Conservation (phyloP, 2,113 vertebrate species). For the Oceanites oceanicus region DNA sequence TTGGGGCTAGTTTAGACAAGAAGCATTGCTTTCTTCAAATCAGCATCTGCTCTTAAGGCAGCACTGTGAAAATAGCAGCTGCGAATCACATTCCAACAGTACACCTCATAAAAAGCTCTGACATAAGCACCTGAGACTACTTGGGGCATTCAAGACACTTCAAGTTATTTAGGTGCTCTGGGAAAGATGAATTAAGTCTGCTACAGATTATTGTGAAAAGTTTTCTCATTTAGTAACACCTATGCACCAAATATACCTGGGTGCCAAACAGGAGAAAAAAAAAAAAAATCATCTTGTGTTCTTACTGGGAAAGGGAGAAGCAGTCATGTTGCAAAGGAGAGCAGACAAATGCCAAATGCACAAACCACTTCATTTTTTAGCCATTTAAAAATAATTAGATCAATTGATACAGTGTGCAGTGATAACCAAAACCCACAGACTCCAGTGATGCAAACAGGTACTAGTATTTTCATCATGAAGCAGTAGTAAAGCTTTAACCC, state of each 20-base stretch:
- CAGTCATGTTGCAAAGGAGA: not conserved
- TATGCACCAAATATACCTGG: not conserved
- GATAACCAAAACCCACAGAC: not conserved
- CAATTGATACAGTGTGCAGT: no score
- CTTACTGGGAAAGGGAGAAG: not conserved
- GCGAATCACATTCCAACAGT: fast-evolving
- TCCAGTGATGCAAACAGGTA: fast-evolving
- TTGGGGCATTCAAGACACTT: not conserved
- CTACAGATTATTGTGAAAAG: fast-evolving
- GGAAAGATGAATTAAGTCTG: not conserved
- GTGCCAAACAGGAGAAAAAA: no score
- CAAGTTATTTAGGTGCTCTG: not conserved
- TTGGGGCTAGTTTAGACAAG: not conserved
- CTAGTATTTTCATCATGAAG: not conserved
- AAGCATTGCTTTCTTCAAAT: not conserved
- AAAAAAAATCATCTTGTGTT: not conserved
- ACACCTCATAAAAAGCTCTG: not conserved
- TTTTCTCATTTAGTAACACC: not conserved
- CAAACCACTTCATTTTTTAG: not conserved
- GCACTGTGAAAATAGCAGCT: fast-evolving
- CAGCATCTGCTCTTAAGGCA: not conserved
- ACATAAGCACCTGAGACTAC: not conserved
- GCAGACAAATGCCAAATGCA: not conserved
- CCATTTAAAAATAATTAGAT: not conserved
- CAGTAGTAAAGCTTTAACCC: not conserved